phyloP scores from a whole-genome alignment of 2,797 vertebrate genomes.

The Pygocentrus nattereri region DNA sequence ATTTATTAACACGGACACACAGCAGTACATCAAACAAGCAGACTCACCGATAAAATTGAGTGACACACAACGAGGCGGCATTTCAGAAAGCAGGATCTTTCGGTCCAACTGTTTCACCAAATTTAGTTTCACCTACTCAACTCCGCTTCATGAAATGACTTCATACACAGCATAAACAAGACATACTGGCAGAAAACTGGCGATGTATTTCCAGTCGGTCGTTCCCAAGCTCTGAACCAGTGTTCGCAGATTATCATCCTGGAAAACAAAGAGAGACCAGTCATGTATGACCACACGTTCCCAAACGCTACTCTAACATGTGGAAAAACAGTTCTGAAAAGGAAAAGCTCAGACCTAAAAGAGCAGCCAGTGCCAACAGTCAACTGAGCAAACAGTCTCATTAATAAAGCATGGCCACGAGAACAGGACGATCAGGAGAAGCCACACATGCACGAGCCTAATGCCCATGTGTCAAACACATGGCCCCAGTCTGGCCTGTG shows the following conservation, averaged over 20 bases:
- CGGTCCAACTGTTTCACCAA: neutral
- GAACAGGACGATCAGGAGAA: too few species aligned
- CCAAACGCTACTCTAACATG: neutral
- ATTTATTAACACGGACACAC: neutral
- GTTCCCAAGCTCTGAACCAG: constrained; percentile 88
- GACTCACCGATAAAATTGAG: neutral
- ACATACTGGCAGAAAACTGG: constrained; percentile 90
- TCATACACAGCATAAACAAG: neutral
- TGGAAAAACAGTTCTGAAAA: neutral
- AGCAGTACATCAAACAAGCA: constrained; percentile 8
- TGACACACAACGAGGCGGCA: neutral
- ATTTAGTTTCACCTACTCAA: too few species aligned
- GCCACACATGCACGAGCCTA: too few species aligned
- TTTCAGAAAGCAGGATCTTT: neutral
- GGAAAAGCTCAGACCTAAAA: neutral
- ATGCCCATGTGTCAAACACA: too few species aligned
- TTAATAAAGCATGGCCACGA: too few species aligned
- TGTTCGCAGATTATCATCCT: constrained; percentile 91
- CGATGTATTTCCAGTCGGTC: constrained; percentile 91
- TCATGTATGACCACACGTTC: neutral
- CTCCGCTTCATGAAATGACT: neutral
- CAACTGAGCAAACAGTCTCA: too few species aligned
- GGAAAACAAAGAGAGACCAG: constrained; percentile 49
- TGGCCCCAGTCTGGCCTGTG: too few species aligned
- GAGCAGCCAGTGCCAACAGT: too few species aligned